These are phyloP conservation scores for Chunga burmeisteri DNA, from an alignment of 2,113 vertebrate species.

Conservation along the genomic window DNA sequence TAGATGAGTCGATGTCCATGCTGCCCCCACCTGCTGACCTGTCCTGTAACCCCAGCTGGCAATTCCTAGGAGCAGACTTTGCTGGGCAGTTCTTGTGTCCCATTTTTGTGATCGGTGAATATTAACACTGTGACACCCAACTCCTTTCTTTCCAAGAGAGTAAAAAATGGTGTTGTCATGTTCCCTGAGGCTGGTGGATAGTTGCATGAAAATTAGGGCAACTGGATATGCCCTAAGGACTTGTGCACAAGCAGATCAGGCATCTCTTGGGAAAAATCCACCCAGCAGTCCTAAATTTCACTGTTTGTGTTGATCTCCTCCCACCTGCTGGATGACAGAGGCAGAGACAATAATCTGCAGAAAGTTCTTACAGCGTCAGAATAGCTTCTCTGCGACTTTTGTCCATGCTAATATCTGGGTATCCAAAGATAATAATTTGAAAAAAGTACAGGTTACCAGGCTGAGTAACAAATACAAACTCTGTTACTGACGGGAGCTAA, in stretches of 20 bases:
- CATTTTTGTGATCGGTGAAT: neutral
- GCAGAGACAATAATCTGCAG: neutral
- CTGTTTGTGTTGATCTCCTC: neutral
- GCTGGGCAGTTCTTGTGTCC: neutral
- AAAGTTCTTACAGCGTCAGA: neutral
- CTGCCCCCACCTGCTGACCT: neutral
- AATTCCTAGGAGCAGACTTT: neutral
- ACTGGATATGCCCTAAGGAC: neutral
- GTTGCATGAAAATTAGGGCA: neutral
- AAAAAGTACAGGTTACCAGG: neutral
- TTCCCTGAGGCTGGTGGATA: neutral
- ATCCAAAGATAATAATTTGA: neutral
- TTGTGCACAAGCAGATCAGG: neutral
- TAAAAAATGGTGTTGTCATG: neutral
- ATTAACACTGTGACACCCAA: neutral
- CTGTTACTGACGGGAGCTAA: neutral
- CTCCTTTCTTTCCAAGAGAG: neutral
- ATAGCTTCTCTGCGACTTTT: neutral
- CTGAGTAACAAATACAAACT: neutral
- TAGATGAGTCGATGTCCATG: neutral
- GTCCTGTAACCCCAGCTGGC: neutral
- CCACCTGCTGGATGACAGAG: slow-evolving; percentile 7
- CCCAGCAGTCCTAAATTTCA: neutral
- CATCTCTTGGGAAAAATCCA: neutral
- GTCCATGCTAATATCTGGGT: neutral